Evolutionary conservation across 2,888 invertebrate genomes (phyloP), one percentile per base, ranked within the genome.

Genomic region (Hecatera dysodea): DNA sequence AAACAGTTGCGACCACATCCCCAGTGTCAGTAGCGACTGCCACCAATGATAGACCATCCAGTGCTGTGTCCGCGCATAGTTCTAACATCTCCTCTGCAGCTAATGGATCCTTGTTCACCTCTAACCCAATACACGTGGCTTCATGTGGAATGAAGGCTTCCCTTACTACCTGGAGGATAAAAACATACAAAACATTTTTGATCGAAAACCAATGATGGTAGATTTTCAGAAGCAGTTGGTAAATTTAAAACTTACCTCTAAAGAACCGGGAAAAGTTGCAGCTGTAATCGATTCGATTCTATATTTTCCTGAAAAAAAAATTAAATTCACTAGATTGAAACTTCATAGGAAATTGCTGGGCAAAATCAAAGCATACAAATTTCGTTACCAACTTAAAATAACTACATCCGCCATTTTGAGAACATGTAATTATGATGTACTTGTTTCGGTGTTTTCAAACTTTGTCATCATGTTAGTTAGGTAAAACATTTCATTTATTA

Each of bases 41-140:
- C 0, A 97, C 96, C 53, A 98, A 81, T 0, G 97, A 97, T 0
- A 97, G 96, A 0, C 97, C 97, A 86, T 98, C 98, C 55, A 96
- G 89, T 0, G 97, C 97, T 15, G 97, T 96, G 66, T 96, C 94
- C 50, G 96, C 91, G 70, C 97, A 96, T 4, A 98, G 88, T 81
- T 97, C 96, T 29, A 96, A 92, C 55, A 97, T 88, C 83, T 98
- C 98, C 48, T 96, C 91, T 0, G 95, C 92, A 12, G 97, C 97
- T n/a, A 86, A 87, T 0, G 95, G 96, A 83, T 97, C 95, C 24
- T 96, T 95, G 61, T 93, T 88, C 0, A 98, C 90, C 83, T 97
- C 96, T 3, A 97, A 93, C 0, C 96, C 97, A 53, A 92, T 95
- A 72, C 96, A 95, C 0, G 97, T 96, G 7, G 94, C 94, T 91